Base-by-base conservation (phyloP, 1,140 invertebrate species). In the Bombus fervidus region DNA sequence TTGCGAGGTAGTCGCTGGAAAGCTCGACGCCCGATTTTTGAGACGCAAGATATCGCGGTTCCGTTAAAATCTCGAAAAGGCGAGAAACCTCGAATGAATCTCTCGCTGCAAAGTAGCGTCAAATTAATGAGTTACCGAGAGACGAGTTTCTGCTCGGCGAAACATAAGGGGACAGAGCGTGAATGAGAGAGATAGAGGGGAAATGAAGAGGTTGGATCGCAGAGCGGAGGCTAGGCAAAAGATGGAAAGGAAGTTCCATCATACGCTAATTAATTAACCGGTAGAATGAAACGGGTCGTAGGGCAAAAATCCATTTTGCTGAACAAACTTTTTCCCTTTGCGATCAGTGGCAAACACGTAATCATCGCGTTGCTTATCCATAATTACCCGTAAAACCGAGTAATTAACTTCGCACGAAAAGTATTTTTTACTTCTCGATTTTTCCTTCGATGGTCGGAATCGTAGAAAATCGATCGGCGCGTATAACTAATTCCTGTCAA, bases 111-210 rank as follows among this genome's bases (percentile, higher is more conserved):
- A 86, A 80, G 68, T 73, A 69, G 80, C 83, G 87, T 86, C 69
- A 86, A 89, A 89, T 89, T 89, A 89, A 89, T 75, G 87, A 88
- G 83, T 88, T 88, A 82, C 74, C 62, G 59, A 79, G 77, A 81
- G 74, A 84, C 37, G 64, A 83, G 79, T 89, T 89, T 86, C 79
- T 59, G 74, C 83, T 86, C 88, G 66, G 37, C 31, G 28, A n/a
- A 79, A 86, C 57, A 73, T 39, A 64, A 88, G 77, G 68, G 64
- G 83, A 41, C 34, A 28, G 71, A 66, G 9, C 71, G 62, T 34
- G 41, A 75, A 81, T 31, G 39, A 75, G 39, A 84, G 15, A n/a
- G 73, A 53, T 18, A 18, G n/a, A 15, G 12, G n/a, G 43, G 73
- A 34, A 73, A 72, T 15, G 71, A 72, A 72, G 71, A 72, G 39